phyloP scores from a whole-genome alignment of 2,113 vertebrate species.

The Trematocara marginatum region DNA sequence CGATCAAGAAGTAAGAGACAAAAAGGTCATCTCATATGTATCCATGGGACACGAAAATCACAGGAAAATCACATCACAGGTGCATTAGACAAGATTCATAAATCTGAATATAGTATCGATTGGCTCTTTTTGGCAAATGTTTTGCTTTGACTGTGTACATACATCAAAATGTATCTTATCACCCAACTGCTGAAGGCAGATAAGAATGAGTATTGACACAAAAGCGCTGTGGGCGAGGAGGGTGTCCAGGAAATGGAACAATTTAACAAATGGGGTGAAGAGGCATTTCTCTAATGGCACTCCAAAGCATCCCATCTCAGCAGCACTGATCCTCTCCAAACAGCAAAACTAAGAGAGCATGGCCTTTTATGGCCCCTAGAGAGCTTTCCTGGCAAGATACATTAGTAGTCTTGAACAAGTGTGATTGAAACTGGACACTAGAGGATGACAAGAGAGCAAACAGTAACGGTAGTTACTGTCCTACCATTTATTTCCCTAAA shows the following conservation, averaged over 20 bases:
- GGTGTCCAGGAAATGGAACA: slow-evolving; percentile 55
- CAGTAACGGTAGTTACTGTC: neutral
- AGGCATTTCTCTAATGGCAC: slow-evolving; percentile 48
- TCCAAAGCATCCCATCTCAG: slow-evolving; percentile 20
- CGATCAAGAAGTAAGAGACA: neutral
- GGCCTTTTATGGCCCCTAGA: neutral
- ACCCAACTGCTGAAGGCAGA: neutral
- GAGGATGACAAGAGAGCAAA: neutral
- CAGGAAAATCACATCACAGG: neutral
- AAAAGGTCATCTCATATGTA: neutral
- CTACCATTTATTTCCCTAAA: neutral
- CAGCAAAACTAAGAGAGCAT: neutral
- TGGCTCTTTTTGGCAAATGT: neutral
- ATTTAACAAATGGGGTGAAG: slow-evolving; percentile 53
- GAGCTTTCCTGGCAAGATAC: neutral
- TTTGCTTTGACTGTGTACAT: neutral
- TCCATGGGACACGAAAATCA: neutral
- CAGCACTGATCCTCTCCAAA: slow-evolving; percentile 2
- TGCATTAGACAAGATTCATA: neutral
- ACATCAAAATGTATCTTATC: slow-evolving; percentile 3
- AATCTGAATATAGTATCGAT: neutral
- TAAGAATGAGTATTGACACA: slow-evolving; percentile 32
- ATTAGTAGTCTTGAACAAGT: neutral
- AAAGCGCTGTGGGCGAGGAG: slow-evolving; percentile 3
- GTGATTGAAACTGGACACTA: neutral